Evolutionary conservation across 2,113 vertebrate genomes (phyloP).

Genomic region (Hydropotes inermis): DNA sequence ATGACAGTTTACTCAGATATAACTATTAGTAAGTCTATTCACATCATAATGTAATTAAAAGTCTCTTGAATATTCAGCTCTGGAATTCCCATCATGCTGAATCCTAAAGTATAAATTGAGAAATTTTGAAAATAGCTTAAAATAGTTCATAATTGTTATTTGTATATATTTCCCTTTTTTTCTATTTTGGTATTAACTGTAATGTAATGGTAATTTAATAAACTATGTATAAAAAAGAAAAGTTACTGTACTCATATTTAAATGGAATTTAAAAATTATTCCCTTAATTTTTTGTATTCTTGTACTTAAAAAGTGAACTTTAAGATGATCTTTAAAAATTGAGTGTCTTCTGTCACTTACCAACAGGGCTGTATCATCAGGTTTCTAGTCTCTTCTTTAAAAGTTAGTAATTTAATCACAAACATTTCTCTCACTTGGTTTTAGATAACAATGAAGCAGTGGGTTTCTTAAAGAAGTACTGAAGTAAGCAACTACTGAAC

Average conservation of each 20-base stretch:
- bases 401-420: not conserved
- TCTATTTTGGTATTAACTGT: not conserved
- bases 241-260: not conserved
- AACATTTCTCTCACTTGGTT: not conserved
- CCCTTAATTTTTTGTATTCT: not conserved
- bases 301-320: slow-evolving; percentile 29
- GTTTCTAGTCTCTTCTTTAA: not conserved
- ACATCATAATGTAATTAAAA: slow-evolving; percentile 33
- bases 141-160: not conserved
- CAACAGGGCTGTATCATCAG: not conserved
- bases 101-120: not conserved
- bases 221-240: not conserved
- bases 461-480: not conserved
- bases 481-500: not conserved
- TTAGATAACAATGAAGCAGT: not conserved
- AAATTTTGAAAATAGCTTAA: not conserved
- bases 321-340: not conserved
- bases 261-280: slow-evolving; percentile 7
- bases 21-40: not conserved
- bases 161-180: slow-evolving; percentile 2
- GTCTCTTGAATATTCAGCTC: slow-evolving; percentile 22
- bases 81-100: not conserved
- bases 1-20: not conserved
- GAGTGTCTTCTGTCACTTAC: not conserved
- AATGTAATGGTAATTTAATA: not conserved